A percentile compares a stretch with the other conserved stretches of the same genome.
These are phyloP conservation scores for Nysson spinosus DNA, from an alignment of 2,888 invertebrate genomes.

Conservation along the genomic window DNA sequence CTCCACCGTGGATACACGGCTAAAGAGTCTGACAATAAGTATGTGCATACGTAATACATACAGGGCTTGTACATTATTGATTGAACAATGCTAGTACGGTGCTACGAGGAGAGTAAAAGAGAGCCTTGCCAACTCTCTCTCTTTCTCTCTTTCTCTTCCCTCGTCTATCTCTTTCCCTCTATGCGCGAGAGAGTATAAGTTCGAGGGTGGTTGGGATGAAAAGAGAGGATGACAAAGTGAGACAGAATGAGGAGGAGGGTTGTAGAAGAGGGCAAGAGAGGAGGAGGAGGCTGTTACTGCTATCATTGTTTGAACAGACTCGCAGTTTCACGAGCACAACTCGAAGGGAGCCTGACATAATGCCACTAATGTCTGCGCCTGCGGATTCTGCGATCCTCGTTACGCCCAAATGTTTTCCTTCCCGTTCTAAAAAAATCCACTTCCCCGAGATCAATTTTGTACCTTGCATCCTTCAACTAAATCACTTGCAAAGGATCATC, in stretches of 20 bases:
- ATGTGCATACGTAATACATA: slow-evolving; percentile 44
- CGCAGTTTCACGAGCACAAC: slow-evolving; percentile 74
- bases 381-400: slow-evolving; percentile 53
- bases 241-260: slow-evolving; percentile 33
- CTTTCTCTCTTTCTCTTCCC: not conserved
- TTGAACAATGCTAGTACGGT: slow-evolving; percentile 66
- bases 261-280: slow-evolving; percentile 42
- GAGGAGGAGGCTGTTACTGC: slow-evolving; percentile 64
- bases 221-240: slow-evolving; percentile 23
- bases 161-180: no score
- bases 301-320: slow-evolving; percentile 77
- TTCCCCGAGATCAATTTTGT: slow-evolving; percentile 1
- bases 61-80: slow-evolving; percentile 70
- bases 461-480: no score
- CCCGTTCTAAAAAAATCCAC: not conserved
- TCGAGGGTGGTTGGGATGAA: slow-evolving; percentile 16
- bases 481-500: no score
- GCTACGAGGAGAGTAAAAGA: slow-evolving; percentile 52
- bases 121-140: slow-evolving; percentile 8
- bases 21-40: slow-evolving; percentile 41
- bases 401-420: slow-evolving; percentile 34
- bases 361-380: slow-evolving; percentile 69
- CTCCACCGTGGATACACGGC: no score
- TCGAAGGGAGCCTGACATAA: slow-evolving; percentile 69
- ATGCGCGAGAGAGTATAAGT: no score